Base-by-base conservation (phyloP, 2,113 vertebrate species). In the Amia ocellicauda region DNA sequence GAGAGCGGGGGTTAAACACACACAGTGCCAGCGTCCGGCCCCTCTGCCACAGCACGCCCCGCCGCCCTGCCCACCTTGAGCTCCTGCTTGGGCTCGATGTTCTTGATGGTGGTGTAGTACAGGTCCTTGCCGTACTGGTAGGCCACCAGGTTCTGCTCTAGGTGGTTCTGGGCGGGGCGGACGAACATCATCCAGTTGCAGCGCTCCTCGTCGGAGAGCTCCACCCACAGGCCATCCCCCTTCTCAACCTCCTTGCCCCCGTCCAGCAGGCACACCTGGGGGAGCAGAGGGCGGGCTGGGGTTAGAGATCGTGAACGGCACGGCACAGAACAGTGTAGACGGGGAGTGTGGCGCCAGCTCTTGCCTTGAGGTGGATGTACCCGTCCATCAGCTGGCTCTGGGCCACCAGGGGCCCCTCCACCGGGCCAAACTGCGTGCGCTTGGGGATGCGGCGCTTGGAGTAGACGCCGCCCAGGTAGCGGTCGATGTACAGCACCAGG, bases 141-240 rank as follows among this genome's bases (percentile, higher is more conserved):
- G 0, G 95, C 97, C 43, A 98, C 95, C 72, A 99, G 84, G 78
- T 99, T 99, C 87, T 99, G 97, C 70, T 99, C 96, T 74, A 98
- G 74, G 66, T 99, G 96, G 70, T 98, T 99, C 82, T 95, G 91
- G 22, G 97, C 97, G 0, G 95, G 95, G 10, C 96, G 88, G 7
- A 98, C 94, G 69, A 99, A 98, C 97, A 99, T 99, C 92, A 96
- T 92, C 97, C 97, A 99, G 79, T 99, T 99, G 74, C 95, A 98
- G 47, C 90, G 88, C 63, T 94, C 92, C 77, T 98, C 96, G 1
- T 98, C 95, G 0, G 95, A 96, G 29, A 99, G 83, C 71, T 98
- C 94, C 73, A 98, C 83, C 97, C 97, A 99, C 14, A 93, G 73
- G 69, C 96, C 93, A 7, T 93, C 89, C 0, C 90, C 86, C 64